Evolutionary conservation across 1,140 invertebrate species (phyloP).

Genomic region (Probaryconus sp.): DNA sequence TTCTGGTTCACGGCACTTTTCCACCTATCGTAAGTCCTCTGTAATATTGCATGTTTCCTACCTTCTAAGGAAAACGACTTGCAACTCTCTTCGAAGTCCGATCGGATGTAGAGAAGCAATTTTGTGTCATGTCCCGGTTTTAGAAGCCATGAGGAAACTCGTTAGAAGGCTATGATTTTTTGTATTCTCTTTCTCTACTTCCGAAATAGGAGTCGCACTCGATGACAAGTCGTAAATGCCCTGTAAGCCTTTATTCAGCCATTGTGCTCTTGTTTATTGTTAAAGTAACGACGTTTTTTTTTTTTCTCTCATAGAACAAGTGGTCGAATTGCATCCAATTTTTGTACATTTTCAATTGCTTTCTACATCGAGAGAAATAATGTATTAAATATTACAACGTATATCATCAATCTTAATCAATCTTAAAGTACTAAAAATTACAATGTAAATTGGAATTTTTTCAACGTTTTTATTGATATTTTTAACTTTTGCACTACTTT

Average conservation of each 20-base stretch:
- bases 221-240: constrained; percentile 43
- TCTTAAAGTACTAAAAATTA: too few relatives aligned
- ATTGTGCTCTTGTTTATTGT: constrained; percentile 26
- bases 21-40: constrained; percentile 40
- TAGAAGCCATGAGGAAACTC: constrained; percentile 35
- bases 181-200: constrained; percentile 14
- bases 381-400: too few relatives aligned
- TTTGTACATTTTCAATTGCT: too few relatives aligned
- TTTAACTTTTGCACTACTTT: too few relatives aligned
- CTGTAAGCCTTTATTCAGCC: constrained; percentile 22
- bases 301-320: too few relatives aligned
- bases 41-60: constrained; percentile 49
- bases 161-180: constrained; percentile 41
- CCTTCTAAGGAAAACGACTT: constrained; percentile 33
- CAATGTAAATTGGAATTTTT: too few relatives aligned
- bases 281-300: constrained; percentile 10
- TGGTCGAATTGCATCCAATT: too few relatives aligned
- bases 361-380: too few relatives aligned
- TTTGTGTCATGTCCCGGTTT: constrained; percentile 29
- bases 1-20: constrained; percentile 43
- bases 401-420: too few relatives aligned
- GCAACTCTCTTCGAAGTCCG: constrained; percentile 34
- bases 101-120: constrained; percentile 43
- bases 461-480: too few relatives aligned
- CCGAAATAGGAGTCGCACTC: constrained; percentile 21